Conservation (phyloP, 2,888 invertebrate genomes). For the Furcula furcula region DNA sequence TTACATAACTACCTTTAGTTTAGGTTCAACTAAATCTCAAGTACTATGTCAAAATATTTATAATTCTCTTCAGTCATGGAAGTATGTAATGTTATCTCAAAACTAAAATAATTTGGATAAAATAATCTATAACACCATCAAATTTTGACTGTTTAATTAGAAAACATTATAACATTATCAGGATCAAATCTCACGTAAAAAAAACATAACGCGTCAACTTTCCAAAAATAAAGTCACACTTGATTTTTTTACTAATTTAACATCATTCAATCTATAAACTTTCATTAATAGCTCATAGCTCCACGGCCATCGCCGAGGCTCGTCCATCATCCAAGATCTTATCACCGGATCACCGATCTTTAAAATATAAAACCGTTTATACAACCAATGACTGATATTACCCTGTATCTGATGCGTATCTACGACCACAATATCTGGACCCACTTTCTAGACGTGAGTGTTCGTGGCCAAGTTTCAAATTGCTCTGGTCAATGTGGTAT, state of each 20-base stretch:
- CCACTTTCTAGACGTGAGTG: constrained; percentile 24
- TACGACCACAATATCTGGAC: constrained; percentile 43
- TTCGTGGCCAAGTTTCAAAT: constrained; percentile 28
- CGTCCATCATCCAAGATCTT: constrained; percentile 72
- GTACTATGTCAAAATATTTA: too few relatives aligned
- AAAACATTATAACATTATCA: too few relatives aligned
- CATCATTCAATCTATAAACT: constrained; percentile 28
- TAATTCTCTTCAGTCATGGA: too few relatives aligned
- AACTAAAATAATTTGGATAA: too few relatives aligned
- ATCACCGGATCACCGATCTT: constrained; percentile 66
- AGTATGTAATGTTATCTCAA: too few relatives aligned
- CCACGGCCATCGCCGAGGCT: constrained; percentile 45
- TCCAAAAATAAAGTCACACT: constrained; percentile 9
- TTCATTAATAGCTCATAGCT: constrained; percentile 59
- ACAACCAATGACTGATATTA: constrained; percentile 67
- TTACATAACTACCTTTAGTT: too few relatives aligned
- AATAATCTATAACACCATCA: too few relatives aligned
- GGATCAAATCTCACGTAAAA: neutral
- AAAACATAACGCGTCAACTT: neutral
- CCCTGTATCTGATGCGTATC: constrained; percentile 67
- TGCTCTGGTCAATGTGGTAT: constrained; percentile 46
- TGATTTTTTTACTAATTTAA: constrained; percentile 21
- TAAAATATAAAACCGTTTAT: constrained; percentile 77
- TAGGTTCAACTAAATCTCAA: too few relatives aligned
- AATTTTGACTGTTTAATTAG: too few relatives aligned